Conservation (phyloP, 2,888 invertebrate species). For the Microdon myrmicae region DNA sequence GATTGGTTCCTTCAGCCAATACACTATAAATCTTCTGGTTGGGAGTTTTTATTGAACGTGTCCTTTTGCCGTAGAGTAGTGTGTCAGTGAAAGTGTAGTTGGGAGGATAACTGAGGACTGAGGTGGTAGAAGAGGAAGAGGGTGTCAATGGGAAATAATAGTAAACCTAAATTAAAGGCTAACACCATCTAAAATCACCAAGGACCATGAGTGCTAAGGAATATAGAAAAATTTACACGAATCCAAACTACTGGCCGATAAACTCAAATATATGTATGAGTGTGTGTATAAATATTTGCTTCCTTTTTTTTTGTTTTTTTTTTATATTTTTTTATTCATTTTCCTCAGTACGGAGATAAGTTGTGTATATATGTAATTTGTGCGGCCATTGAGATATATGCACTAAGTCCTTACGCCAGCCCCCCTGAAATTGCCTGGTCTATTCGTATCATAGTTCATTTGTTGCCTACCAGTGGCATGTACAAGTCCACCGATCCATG, state of each 20-base stretch:
- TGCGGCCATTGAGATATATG: slow-evolving; percentile 27
- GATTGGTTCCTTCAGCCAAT: slow-evolving; percentile 15
- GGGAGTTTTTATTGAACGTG: slow-evolving; percentile 36
- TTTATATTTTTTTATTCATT: no score
- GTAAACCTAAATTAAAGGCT: slow-evolving; percentile 51
- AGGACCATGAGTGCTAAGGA: no score
- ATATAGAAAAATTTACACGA: slow-evolving; percentile 40
- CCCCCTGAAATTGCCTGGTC: slow-evolving; percentile 27
- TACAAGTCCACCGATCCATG: slow-evolving; percentile 6
- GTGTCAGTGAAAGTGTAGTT: not conserved
- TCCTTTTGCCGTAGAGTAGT: not conserved
- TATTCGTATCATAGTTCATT: slow-evolving; percentile 50
- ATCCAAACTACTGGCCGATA: slow-evolving; percentile 36
- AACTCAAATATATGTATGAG: slow-evolving; percentile 9
- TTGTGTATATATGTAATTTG: slow-evolving; percentile 36
- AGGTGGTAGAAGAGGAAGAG: slow-evolving; percentile 6
- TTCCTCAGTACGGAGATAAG: slow-evolving; percentile 1
- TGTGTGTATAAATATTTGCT: slow-evolving; percentile 18
- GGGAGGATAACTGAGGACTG: no score
- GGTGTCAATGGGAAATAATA: slow-evolving; percentile 18
- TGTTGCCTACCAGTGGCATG: slow-evolving; percentile 39
- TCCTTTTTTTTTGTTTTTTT: no score
- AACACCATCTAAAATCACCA: slow-evolving; percentile 19
- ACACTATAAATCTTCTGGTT: slow-evolving; percentile 13
- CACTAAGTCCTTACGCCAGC: slow-evolving; percentile 15